These are phyloP conservation scores for Euwallacea fornicatus DNA, from an alignment of 1,140 invertebrate genomes.

Conservation along the genomic window DNA sequence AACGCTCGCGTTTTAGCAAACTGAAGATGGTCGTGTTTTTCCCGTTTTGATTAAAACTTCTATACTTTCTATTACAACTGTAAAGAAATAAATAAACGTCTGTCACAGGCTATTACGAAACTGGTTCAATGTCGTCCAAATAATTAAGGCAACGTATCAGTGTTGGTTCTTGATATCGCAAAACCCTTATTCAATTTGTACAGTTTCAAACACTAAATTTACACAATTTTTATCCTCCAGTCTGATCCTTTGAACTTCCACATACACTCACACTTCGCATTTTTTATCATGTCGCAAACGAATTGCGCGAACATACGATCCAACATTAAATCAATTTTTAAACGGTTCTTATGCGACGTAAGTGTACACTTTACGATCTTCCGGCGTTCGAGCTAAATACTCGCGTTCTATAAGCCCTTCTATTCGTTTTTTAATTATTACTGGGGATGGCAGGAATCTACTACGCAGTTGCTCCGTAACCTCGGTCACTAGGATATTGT, in stretches of 20 bases:
- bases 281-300: slow-evolving; percentile 6
- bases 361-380: slow-evolving; percentile 93
- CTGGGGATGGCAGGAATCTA: slow-evolving; percentile 95
- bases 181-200: too few relatives aligned
- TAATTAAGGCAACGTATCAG: slow-evolving; percentile 30
- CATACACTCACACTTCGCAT: slow-evolving; percentile 10
- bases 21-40: slow-evolving; percentile 26
- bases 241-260: slow-evolving; percentile 10
- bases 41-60: slow-evolving; percentile 27
- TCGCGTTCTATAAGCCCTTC: slow-evolving; percentile 98
- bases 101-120: slow-evolving; percentile 12
- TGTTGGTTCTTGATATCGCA: slow-evolving; percentile 23
- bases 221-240: slow-evolving; percentile 7
- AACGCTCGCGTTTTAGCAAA: slow-evolving; percentile 12
- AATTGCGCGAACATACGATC: slow-evolving; percentile 25
- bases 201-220: slow-evolving; percentile 24
- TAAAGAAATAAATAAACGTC: slow-evolving; percentile 28
- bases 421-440: slow-evolving; percentile 98
- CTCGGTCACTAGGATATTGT: slow-evolving; percentile 94
- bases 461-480: slow-evolving; percentile 96
- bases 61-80: slow-evolving; percentile 33
- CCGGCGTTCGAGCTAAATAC: slow-evolving; percentile 93
- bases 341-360: slow-evolving; percentile 73
- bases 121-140: background rate
- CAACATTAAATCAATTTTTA: slow-evolving; percentile 9